Conservation (phyloP, 2,113 vertebrate genomes). For the Heliornis fulica region DNA sequence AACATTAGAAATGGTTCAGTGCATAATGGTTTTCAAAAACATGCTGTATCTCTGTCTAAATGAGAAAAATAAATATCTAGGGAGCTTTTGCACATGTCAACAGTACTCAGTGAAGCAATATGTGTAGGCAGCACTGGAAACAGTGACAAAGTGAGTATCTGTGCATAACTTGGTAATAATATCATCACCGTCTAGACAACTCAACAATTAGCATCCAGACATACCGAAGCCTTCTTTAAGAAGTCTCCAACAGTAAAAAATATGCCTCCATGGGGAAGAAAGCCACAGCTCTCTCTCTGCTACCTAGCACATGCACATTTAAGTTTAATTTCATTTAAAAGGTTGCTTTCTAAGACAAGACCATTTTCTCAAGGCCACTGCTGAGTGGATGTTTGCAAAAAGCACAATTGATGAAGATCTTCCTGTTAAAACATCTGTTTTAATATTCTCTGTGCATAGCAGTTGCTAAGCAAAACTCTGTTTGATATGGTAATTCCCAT, state of each 20-base stretch:
- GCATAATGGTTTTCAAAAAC: conserved; percentile 62
- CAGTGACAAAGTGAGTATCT: conserved; percentile 74
- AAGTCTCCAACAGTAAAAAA: conserved; percentile 60
- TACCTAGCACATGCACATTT: conserved; percentile 9
- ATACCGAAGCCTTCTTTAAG: conserved; percentile 71
- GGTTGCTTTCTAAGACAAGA: conserved; percentile 23
- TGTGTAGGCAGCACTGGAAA: conserved; percentile 78
- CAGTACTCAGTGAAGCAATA: conserved; percentile 71
- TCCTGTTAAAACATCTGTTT: conserved; percentile 34
- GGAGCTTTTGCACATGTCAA: conserved; percentile 72
- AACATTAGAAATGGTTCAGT: conserved; percentile 34
- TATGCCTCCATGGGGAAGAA: conserved; percentile 50
- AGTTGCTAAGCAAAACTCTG: neutral
- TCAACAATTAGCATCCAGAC: conserved; percentile 82
- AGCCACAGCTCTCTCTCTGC: conserved; percentile 38
- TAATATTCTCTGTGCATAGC: neutral
- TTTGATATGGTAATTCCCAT: neutral
- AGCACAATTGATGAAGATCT: neutral
- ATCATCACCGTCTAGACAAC: conserved; percentile 83
- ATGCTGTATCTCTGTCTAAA: conserved; percentile 58
- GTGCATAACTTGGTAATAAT: conserved; percentile 79
- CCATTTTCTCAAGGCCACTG: neutral
- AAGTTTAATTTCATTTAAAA: conserved; percentile 7
- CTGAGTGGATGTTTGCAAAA: neutral
- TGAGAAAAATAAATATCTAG: conserved; percentile 72